phyloP scores from a whole-genome alignment of 23 tunicate genomes.

The Diplosoma virens region DNA sequence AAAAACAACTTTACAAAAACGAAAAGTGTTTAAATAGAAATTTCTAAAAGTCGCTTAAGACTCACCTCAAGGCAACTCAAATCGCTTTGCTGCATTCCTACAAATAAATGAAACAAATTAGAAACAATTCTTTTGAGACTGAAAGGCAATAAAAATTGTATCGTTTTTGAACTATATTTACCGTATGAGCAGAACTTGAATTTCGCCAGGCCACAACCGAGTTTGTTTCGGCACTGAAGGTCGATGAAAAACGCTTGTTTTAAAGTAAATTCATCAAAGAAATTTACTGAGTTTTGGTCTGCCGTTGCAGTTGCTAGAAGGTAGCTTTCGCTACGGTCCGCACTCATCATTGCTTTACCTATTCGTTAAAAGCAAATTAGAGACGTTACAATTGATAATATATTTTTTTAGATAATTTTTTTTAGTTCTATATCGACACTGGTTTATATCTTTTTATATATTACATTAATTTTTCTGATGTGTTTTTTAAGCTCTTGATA shows the following conservation, averaged over 20 bases:
- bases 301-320: background rate
- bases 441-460: too few relatives aligned
- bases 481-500: too few relatives aligned
- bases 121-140: too few relatives aligned
- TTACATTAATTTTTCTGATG: too few relatives aligned
- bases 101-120: background rate
- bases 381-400: background rate
- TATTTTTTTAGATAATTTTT: background rate
- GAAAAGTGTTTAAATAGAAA: background rate
- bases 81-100: background rate
- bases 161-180: background rate
- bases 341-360: background rate
- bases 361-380: background rate
- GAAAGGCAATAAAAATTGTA: too few relatives aligned
- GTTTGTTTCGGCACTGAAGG: background rate
- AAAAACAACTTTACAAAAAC: background rate
- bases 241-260: background rate
- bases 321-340: background rate
- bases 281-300: background rate
- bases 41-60: too few relatives aligned
- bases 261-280: background rate
- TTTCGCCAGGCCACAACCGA: background rate
- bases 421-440: background rate
- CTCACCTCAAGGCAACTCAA: background rate
- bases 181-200: constrained; percentile 6